Evolutionary conservation across 2,113 vertebrate species (phyloP), one percentile per base, ranked within the genome.

Genomic region (Cynoglossus semilaevis): DNA sequence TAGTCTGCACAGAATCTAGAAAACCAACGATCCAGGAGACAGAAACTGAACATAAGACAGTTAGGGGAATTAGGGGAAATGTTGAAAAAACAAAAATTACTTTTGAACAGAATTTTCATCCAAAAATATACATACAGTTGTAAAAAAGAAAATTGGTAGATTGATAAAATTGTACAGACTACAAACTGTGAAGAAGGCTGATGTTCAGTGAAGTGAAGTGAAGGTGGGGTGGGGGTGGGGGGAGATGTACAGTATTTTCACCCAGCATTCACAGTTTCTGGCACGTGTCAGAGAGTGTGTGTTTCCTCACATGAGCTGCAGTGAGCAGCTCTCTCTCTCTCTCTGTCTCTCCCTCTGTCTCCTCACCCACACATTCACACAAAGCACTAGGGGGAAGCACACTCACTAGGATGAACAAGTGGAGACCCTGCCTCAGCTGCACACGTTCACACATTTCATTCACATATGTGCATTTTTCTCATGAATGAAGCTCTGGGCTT

Each of bases 261-360:
- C 79, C 82, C 84, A 88, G 80, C 77, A 84, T 86, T 66, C 84
- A 29, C 61, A 40, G 7, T 68, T 58, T 75, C 41, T 13, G 29
- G 82, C 88, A 90, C 85, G 67, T 87, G 84, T 85, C 79, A 67
- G 42, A 70, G 60, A 83, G 86, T 67, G 73, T 90, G 86, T 86
- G 22, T 29, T 29, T 83, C 59, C 69, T 83, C 81, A 87, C 80
- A 85, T 82, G 81, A 86, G 76, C 62, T 67, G 70, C 77, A 69
- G 65, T 17, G 59, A 60, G 61, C 68, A 55, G 22, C 22, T 29
- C 52, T 34, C 76, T 41, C 61, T 13, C 46, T 29, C 17, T 19
- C 38, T 8, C 29, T 11, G 41, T 49, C 38, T 35, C 40, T 44
- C 58, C 37, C 51, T 46, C 70, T 40, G 2, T 68, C 17, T 53